Evolutionary conservation across 2,888 invertebrate genomes (phyloP), one percentile per base, ranked within the genome.

Genomic region (Netelia melanura): DNA sequence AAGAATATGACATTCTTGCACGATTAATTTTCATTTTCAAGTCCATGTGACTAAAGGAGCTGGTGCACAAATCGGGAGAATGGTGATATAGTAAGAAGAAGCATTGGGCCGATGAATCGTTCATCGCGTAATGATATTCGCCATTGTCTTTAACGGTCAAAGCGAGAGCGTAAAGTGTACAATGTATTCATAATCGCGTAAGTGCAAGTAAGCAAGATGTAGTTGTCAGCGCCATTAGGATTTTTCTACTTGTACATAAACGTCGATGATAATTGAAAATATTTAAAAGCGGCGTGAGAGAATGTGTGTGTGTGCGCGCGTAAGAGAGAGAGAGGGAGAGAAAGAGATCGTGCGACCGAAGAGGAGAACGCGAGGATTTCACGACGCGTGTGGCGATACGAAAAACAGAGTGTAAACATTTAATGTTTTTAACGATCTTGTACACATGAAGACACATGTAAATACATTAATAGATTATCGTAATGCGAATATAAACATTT

Each of bases 381-480:
- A 86, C 72, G 67, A 86, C 43, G 74, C 67, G 75, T 68, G 80
- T 80, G 83, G 82, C 65, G 87, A 85, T 84, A 87, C 77, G 83
- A 83, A 68, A 68, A 89, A 88, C 87, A 87, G 88, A 88, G 72
- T 92, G 90, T 92, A 91, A 92, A 92, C 91, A 92, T 91, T 92
- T 92, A 92, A 92, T 93, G 92, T 92, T 93, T 93, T 92, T 92
- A 92, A 92, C 90, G 90, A 92, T 90, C 92, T 92, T 93, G 93
- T 93, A 93, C 92, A 92, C 92, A 92, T 89, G 89, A 87, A 91
- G 89, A 89, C 89, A 91, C 90, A 91, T 93, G 92, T 93, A 92
- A 92, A 93, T 93, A 93, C 89, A 93, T 93, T 89, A 86, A 92
- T 92, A 92, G 90, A 91, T 90, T 91, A 91, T 91, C 91, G 88